Conservation (phyloP, 2,888 invertebrate species). For the Netelia virgata region DNA sequence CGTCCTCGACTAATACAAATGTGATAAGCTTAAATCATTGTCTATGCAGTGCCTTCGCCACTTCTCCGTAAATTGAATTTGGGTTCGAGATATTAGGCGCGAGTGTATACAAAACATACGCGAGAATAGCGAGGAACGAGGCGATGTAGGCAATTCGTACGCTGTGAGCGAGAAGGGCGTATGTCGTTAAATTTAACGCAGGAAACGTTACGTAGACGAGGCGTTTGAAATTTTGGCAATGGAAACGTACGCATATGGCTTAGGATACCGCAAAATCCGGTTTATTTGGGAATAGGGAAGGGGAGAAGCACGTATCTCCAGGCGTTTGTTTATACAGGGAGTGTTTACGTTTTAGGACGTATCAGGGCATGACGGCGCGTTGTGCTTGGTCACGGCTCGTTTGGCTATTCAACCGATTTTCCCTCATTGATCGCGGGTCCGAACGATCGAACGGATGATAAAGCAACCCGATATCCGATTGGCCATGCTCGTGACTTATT, state of each 20-base stretch:
- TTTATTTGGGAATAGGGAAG: neutral
- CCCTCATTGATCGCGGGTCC: neutral
- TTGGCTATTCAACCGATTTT: neutral
- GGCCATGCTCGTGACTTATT: too few species aligned
- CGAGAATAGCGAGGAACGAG: neutral
- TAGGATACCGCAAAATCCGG: too few species aligned
- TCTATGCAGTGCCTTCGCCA: neutral
- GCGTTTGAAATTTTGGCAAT: too few species aligned
- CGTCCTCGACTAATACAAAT: conserved; percentile 6
- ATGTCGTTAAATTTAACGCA: neutral
- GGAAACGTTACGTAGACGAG: neutral
- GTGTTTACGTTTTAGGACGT: conserved; percentile 44
- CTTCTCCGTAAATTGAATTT: neutral
- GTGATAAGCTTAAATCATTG: conserved; percentile 23
- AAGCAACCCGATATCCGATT: too few species aligned
- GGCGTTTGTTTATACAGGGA: conserved; percentile 42
- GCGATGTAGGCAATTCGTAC: neutral
- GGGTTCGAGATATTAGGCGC: neutral
- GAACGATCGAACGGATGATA: too few species aligned
- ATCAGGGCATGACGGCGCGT: conserved; percentile 3
- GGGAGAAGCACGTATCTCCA: neutral
- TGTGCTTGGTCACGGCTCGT: neutral
- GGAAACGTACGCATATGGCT: too few species aligned
- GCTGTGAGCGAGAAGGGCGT: too few species aligned
- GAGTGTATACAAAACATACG: neutral